A percentile compares a stretch with the other conserved stretches of the same genome.
phyloP scores from a whole-genome alignment of 2,113 vertebrate species.

The Struthidea cinerea region DNA sequence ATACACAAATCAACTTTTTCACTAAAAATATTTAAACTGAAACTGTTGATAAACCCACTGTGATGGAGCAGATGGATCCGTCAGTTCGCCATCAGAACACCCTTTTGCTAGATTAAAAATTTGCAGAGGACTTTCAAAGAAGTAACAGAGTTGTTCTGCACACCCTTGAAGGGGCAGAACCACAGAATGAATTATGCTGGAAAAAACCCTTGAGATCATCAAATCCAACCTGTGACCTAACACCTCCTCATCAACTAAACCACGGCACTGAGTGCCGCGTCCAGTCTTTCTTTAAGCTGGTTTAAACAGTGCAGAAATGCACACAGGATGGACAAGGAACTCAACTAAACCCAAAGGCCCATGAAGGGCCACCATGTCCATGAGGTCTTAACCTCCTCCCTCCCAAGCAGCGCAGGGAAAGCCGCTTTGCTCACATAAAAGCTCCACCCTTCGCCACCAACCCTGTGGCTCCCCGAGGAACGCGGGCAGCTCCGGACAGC shows the following conservation, averaged over 20 bases:
- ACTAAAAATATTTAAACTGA: neutral
- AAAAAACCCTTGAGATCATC: neutral
- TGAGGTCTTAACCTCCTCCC: neutral
- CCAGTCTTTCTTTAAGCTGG: fast-evolving
- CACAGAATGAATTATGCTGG: neutral
- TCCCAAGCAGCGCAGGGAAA: fast-evolving
- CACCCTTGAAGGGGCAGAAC: neutral
- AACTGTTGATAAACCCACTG: neutral
- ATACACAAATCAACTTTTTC: neutral
- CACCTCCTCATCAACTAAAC: neutral
- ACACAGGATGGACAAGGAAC: neutral
- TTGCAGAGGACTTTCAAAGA: neutral
- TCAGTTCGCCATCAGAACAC: neutral
- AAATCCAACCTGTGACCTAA: neutral
- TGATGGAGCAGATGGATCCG: neutral
- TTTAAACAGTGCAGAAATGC: neutral
- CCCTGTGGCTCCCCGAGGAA: neutral
- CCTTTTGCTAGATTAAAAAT: neutral
- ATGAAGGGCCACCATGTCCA: fast-evolving
- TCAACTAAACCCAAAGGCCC: neutral
- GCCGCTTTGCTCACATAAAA: fast-evolving
- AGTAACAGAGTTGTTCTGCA: neutral
- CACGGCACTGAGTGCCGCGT: fast-evolving
- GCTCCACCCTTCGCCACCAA: neutral
- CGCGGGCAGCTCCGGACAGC: fast-evolving